These are phyloP conservation scores for Armadillidium nasatum DNA, from an alignment of 1,140 invertebrate genomes.

Conservation along the genomic window DNA sequence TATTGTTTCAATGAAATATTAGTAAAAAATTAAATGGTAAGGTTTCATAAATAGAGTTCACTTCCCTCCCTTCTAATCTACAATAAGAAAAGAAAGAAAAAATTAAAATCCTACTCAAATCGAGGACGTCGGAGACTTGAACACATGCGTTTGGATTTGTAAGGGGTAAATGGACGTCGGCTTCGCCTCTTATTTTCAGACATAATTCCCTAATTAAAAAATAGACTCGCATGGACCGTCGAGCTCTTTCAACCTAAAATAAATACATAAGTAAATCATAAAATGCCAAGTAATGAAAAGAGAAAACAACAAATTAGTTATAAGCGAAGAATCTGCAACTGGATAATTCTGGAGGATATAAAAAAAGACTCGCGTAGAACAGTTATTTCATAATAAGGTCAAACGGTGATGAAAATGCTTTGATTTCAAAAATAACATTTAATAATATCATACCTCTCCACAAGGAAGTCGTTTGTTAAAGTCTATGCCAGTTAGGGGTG, in stretches of 20 bases:
- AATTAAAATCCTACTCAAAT: slow-evolving; percentile 36
- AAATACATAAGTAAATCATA: too few relatives aligned
- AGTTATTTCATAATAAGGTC: too few relatives aligned
- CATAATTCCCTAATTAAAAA: slow-evolving; percentile 83
- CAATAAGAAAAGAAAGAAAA: not conserved
- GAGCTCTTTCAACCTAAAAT: slow-evolving; percentile 77
- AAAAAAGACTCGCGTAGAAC: too few relatives aligned
- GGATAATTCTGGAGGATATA: too few relatives aligned
- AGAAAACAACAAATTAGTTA: not conserved
- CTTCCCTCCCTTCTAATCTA: not conserved
- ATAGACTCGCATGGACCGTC: slow-evolving; percentile 89
- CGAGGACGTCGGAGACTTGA: slow-evolving; percentile 58
- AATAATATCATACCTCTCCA: slow-evolving; percentile 67
- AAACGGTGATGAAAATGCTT: too few relatives aligned
- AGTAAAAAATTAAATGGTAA: too few relatives aligned
- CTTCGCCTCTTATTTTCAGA: slow-evolving; percentile 70
- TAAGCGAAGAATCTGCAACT: too few relatives aligned
- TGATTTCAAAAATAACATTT: too few relatives aligned
- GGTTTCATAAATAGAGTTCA: too few relatives aligned
- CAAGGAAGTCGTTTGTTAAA: slow-evolving; percentile 92
- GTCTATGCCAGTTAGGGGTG: slow-evolving; percentile 91
- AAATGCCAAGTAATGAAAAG: too few relatives aligned
- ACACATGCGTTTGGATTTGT: slow-evolving; percentile 83
- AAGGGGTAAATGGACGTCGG: slow-evolving; percentile 83
- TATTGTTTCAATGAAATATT: too few relatives aligned